Conservation (phyloP, 2,113 vertebrate genomes). For the Marmota monax region DNA sequence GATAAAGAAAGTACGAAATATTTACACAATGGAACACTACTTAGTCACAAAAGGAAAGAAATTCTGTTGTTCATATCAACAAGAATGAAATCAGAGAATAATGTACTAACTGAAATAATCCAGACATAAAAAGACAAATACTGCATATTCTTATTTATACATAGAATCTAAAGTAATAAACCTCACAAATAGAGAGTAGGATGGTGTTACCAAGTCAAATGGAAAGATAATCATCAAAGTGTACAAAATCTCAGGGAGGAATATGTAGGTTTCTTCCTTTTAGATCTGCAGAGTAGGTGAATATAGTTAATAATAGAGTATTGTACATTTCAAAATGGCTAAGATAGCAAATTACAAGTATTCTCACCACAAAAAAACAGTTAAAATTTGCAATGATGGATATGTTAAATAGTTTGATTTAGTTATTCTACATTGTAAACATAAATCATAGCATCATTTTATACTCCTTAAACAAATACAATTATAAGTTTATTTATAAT, state of each 20-base stretch:
- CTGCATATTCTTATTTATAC: background rate
- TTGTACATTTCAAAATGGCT: background rate
- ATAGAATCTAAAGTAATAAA: background rate
- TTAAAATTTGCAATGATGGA: background rate
- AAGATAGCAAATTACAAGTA: background rate
- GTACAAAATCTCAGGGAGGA: background rate
- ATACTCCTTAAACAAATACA: background rate
- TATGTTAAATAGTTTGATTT: background rate
- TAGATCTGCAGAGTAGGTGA: background rate
- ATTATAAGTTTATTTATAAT: background rate
- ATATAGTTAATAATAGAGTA: background rate
- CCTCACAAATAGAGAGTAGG: too few relatives aligned
- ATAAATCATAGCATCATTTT: background rate
- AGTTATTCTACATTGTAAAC: background rate
- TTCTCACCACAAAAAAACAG: background rate
- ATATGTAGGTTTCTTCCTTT: background rate
- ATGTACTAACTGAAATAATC: background rate
- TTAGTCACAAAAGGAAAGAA: background rate
- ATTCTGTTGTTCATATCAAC: background rate
- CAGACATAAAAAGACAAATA: background rate
- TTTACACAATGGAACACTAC: background rate
- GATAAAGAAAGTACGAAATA: background rate
- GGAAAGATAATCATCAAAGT: background rate
- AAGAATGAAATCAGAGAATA: background rate
- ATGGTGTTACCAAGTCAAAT: background rate